Conservation (phyloP, 2,797 vertebrate species). For the Sardinella longiceps region DNA sequence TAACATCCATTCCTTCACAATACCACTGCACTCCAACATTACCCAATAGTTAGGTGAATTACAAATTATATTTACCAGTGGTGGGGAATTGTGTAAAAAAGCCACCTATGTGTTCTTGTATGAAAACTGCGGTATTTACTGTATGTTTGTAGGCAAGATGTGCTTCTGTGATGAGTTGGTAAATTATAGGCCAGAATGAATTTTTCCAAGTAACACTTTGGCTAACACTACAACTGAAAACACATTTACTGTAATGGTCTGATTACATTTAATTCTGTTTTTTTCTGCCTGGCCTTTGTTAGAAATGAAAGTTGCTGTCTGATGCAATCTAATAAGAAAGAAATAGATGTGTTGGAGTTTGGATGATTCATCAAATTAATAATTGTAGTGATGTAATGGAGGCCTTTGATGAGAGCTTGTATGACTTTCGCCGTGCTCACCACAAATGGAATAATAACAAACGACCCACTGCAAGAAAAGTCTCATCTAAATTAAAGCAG, state of each 20-base stretch:
- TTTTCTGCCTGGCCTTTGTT: neutral
- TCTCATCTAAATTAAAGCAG: neutral
- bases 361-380: slow-evolving; percentile 3
- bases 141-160: neutral
- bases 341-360: neutral
- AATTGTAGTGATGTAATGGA: neutral
- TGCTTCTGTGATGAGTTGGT: neutral
- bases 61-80: too few species aligned
- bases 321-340: neutral
- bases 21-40: neutral
- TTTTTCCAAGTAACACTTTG: neutral
- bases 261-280: slow-evolving; percentile 5
- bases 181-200: neutral
- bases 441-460: neutral
- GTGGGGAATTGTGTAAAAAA: neutral
- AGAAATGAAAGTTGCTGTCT: neutral
- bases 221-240: neutral
- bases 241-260: neutral
- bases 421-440: neutral
- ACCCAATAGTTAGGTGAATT: neutral
- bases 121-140: neutral
- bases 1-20: neutral
- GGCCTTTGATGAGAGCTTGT: neutral
- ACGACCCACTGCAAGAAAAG: neutral
- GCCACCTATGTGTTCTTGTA: neutral